Evolutionary conservation across 2,797 vertebrate species (phyloP).

Genomic region (Xenentodon cancila): DNA sequence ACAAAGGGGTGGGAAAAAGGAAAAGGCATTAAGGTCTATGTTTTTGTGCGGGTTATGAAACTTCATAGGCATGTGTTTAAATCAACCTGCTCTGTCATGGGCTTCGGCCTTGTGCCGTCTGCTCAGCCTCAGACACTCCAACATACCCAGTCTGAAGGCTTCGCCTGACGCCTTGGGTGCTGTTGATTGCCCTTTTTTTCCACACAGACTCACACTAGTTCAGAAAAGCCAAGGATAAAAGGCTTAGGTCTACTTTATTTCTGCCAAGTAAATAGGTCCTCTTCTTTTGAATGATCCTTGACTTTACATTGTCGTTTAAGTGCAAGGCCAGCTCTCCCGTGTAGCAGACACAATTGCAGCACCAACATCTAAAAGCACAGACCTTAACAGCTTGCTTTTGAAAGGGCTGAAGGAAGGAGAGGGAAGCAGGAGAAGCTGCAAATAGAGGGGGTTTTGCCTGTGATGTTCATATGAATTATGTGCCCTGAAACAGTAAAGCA

Average conservation of each 20-base stretch:
- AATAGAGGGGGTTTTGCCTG: constrained; percentile 29
- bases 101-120: constrained; percentile 31
- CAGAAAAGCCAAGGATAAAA: constrained; percentile 65
- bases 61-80: constrained; percentile 51
- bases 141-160: constrained; percentile 43
- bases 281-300: constrained; percentile 63
- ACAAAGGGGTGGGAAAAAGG: constrained; percentile 64
- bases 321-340: constrained; percentile 64
- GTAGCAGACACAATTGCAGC: constrained; percentile 39
- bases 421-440: constrained; percentile 1
- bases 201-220: constrained; percentile 38
- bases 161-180: constrained; percentile 61
- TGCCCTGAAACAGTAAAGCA: constrained; percentile 45
- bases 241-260: constrained; percentile 60
- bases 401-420: constrained; percentile 25
- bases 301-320: constrained; percentile 74
- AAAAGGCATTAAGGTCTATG: constrained; percentile 68
- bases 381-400: constrained; percentile 27
- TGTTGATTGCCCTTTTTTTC: constrained; percentile 42
- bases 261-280: constrained; percentile 77
- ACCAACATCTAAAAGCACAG: constrained; percentile 35
- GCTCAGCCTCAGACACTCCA: constrained; percentile 54
- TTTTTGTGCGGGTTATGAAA: constrained; percentile 70
- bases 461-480: constrained; percentile 51
- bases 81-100: constrained; percentile 52